phyloP scores from a whole-genome alignment of 2,888 invertebrate species.

The Cryptocheilus praepositus region DNA sequence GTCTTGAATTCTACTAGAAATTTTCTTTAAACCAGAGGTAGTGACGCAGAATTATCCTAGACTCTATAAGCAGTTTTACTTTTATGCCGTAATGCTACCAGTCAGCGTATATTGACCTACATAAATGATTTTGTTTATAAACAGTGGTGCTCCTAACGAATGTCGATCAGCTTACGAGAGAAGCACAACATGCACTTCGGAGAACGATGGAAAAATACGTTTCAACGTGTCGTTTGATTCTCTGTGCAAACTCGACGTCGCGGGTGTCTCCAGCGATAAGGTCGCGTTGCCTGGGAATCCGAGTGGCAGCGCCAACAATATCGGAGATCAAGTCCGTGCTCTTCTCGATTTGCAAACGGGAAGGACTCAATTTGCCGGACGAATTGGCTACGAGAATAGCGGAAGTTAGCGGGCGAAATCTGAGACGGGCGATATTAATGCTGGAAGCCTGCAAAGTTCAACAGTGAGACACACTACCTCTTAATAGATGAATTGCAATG shows the following conservation, averaged over 20 bases:
- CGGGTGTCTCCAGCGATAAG: slow-evolving; percentile 97
- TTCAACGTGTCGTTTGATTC: slow-evolving; percentile 92
- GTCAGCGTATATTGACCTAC: neutral
- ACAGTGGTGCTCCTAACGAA: slow-evolving; percentile 94
- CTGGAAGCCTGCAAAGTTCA: slow-evolving; percentile 95
- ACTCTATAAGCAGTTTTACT: too few species aligned
- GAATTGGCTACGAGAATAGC: slow-evolving; percentile 88
- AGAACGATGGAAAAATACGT: slow-evolving; percentile 99
- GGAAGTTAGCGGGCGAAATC: slow-evolving; percentile 88
- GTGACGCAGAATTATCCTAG: too few species aligned
- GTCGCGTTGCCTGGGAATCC: slow-evolving; percentile 93
- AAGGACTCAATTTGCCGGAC: slow-evolving; percentile 85
- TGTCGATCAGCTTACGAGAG: slow-evolving; percentile 95
- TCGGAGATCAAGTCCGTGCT: slow-evolving; percentile 84
- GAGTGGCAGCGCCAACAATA: slow-evolving; percentile 91
- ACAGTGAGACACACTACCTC: slow-evolving; percentile 76
- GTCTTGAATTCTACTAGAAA: too few species aligned
- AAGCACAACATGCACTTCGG: slow-evolving; percentile 98
- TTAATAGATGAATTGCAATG: too few species aligned
- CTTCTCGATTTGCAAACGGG: slow-evolving; percentile 84
- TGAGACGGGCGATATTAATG: slow-evolving; percentile 94
- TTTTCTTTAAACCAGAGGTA: too few species aligned
- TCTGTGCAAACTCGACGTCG: slow-evolving; percentile 96
- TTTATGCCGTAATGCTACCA: too few species aligned
- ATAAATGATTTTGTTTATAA: neutral